Evolutionary conservation across 2,888 invertebrate genomes (phyloP).

Genomic region (Chrysolina oricalcia): DNA sequence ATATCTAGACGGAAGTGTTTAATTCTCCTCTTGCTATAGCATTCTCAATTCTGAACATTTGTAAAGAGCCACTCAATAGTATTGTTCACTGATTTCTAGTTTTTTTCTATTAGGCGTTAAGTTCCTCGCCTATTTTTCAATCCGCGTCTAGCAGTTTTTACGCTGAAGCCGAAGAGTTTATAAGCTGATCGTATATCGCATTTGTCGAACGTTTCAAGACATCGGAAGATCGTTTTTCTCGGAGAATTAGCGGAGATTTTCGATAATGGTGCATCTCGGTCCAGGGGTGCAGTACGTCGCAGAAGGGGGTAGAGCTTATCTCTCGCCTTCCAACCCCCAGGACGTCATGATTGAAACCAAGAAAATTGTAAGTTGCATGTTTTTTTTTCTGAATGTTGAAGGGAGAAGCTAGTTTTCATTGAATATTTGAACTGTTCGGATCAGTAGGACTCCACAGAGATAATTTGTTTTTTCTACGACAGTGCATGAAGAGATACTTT

Average conservation of each 20-base stretch:
- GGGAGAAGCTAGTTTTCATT: too few species aligned
- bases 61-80: too few species aligned
- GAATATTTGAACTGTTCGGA: too few species aligned
- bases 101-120: not conserved
- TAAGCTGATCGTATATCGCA: not conserved
- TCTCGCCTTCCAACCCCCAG: constrained; percentile 60
- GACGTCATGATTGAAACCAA: constrained; percentile 65
- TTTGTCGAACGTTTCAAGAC: not conserved
- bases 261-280: constrained; percentile 66
- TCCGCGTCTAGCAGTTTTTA: not conserved
- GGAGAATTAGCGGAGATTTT: not conserved
- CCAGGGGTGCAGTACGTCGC: constrained; percentile 66
- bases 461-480: too few species aligned
- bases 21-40: too few species aligned
- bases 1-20: too few species aligned
- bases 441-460: too few species aligned
- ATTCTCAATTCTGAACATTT: too few species aligned
- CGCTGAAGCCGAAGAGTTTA: not conserved
- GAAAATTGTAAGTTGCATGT: constrained; percentile 64
- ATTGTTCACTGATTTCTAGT: not conserved
- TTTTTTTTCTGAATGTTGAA: constrained; percentile 5
- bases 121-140: constrained; percentile 1
- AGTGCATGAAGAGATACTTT: too few species aligned
- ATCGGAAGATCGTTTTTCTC: not conserved
- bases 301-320: constrained; percentile 64